phyloP scores from a whole-genome alignment of 2,888 invertebrate genomes.

The Caenorhabditis sp. region DNA sequence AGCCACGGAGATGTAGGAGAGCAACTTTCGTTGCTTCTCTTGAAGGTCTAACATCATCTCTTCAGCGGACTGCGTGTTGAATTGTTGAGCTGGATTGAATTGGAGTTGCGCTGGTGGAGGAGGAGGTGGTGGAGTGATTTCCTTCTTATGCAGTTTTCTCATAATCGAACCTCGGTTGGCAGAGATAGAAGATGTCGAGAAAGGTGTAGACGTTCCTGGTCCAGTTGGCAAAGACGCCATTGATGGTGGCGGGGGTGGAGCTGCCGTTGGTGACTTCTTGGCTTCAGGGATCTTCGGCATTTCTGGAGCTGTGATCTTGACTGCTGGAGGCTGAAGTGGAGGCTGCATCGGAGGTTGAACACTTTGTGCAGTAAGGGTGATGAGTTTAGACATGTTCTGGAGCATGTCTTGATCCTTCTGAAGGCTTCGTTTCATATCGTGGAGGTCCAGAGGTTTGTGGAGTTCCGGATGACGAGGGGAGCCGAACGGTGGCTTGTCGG shows the following conservation, averaged over 20 bases:
- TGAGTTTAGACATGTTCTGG: slow-evolving; percentile 37
- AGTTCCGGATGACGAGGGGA: not conserved
- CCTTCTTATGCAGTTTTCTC: not conserved
- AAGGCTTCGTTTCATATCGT: slow-evolving; percentile 26
- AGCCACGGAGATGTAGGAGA: slow-evolving; percentile 42
- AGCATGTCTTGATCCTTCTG: slow-evolving; percentile 43
- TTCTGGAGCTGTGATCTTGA: not conserved
- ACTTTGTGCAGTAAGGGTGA: slow-evolving; percentile 2
- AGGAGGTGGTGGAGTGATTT: not conserved
- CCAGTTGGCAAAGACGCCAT: not conserved
- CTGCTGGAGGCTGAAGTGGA: slow-evolving; percentile 4
- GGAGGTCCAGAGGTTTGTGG: slow-evolving; percentile 16
- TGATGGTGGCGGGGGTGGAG: not conserved
- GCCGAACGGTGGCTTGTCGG: slow-evolving; percentile 5
- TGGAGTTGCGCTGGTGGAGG: not conserved
- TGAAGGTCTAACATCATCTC: slow-evolving; percentile 32
- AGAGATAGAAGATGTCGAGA: not conserved
- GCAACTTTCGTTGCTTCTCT: slow-evolving; percentile 29
- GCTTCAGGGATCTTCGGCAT: not conserved
- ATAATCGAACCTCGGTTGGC: too few species aligned
- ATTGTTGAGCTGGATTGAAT: slow-evolving; percentile 7
- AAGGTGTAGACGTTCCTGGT: not conserved
- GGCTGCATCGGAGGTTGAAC: not conserved
- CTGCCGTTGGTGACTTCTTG: not conserved
- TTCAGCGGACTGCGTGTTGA: slow-evolving; percentile 20